Evolutionary conservation across 2,797 vertebrate genomes (phyloP).

Genomic region (Takifugu rubripes): DNA sequence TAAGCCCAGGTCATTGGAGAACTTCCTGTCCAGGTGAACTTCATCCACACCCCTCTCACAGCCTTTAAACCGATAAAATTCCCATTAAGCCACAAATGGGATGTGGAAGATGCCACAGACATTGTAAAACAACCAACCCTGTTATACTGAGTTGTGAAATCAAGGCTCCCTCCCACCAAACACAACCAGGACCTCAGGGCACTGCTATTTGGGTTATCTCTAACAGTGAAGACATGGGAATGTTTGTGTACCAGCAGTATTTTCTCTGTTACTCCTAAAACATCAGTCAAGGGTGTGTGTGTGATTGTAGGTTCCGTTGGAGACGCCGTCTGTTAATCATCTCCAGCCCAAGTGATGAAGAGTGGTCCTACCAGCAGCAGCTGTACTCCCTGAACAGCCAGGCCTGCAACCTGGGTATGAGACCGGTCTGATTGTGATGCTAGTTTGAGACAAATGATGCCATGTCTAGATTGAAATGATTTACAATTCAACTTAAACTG

Average conservation of each 20-base stretch:
- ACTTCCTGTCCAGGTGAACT: slow-evolving; percentile 91
- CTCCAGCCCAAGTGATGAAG: slow-evolving; percentile 92
- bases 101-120: neutral
- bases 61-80: neutral
- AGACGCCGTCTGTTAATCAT: slow-evolving; percentile 94
- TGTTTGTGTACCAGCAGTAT: slow-evolving; percentile 14
- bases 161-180: slow-evolving; percentile 45
- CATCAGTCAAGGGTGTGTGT: slow-evolving; percentile 1
- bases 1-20: slow-evolving; percentile 93
- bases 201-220: slow-evolving; percentile 27
- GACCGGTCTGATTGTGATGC: no score
- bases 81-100: neutral
- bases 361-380: slow-evolving; percentile 99
- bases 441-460: no score
- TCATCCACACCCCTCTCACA: neutral
- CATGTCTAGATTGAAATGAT: no score
- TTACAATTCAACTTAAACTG: no score
- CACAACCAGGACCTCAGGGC: no score
- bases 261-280: slow-evolving; percentile 26
- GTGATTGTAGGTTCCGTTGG: slow-evolving; percentile 90
- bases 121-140: neutral
- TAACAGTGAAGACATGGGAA: slow-evolving; percentile 37
- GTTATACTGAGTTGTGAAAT: no score
- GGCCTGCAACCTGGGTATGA: slow-evolving; percentile 91
- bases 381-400: slow-evolving; percentile 90